Conservation (phyloP, 2,888 invertebrate species). For the Drosophila ochracea region DNA sequence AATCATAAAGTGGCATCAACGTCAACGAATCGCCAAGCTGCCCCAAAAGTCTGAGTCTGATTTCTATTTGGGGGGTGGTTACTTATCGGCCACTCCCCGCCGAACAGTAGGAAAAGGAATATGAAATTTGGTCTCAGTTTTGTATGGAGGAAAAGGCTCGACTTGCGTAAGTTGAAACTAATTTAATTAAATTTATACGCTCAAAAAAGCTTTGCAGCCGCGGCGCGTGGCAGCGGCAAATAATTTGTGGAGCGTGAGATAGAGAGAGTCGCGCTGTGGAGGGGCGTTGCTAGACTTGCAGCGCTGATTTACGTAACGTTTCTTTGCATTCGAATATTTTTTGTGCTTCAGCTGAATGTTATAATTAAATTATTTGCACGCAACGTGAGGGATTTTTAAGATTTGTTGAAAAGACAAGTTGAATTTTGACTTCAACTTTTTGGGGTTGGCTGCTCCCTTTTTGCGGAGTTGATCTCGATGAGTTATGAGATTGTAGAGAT, state of each 20-base stretch:
- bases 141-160: constrained; percentile 9
- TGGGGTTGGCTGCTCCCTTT: constrained; percentile 2
- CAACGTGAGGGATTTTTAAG: constrained; percentile 42
- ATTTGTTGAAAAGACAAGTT: not conserved
- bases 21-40: constrained; percentile 21
- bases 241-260: not conserved
- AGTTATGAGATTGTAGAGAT: not conserved
- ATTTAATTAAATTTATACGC: constrained; percentile 68
- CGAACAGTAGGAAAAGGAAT: constrained; percentile 27
- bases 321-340: constrained; percentile 25
- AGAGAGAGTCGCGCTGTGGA: not conserved
- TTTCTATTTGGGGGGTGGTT: constrained; percentile 16
- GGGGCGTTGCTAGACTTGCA: constrained; percentile 16
- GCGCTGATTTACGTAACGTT: constrained; percentile 35
- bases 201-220: constrained; percentile 50
- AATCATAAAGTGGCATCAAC: constrained; percentile 53
- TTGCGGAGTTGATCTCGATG: not conserved
- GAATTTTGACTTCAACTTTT: not conserved
- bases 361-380: constrained; percentile 57
- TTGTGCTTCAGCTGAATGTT: constrained; percentile 21
- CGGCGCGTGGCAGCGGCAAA: constrained; percentile 40
- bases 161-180: constrained; percentile 47
- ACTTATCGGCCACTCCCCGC: constrained; percentile 12
- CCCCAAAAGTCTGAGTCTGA: constrained; percentile 7
- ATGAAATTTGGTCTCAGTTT: constrained; percentile 22